Base-by-base conservation (phyloP, 2,113 vertebrate species). In the Piaya cayana region DNA sequence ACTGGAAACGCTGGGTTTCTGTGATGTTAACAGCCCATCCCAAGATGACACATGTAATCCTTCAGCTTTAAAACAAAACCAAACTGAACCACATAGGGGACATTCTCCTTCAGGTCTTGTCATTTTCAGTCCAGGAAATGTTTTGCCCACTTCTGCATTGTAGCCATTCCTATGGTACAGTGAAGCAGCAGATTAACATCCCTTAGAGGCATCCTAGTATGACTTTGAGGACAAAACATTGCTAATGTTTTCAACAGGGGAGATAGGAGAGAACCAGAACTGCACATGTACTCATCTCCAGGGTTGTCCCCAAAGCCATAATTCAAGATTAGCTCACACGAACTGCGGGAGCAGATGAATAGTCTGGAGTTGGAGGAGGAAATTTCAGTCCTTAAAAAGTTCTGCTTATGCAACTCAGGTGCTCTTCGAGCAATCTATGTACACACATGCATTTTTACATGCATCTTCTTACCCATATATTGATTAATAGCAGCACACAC, bases 21-120 rank as follows among this genome's bases (percentile, higher is more conserved):
- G 52, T 64, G 60, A 94, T 82, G 82, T 83, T 93, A 93, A 93
- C 80, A 95, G 77, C 37, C 59, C 47, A n/a, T 88, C 68, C 95
- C 72, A 68, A 92, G 88, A 75, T 60, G 80, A 86, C 86, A 95
- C 39, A 6, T 47, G 59, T 86, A 96, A 97, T 95, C 95, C 86
- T 93, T 23, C 34, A 55, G 86, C 88, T 67, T 67, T 74, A 70
- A 95, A 93, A 86, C 80, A 90, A 86, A 91, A 86, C 9, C 77
- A 81, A 86, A 77, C 23, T 5, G 30, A 88, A 70, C 29, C 68
- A 83, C 68, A 47, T 1, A 74, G 37, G 52, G 55, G 30, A 90
- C 3, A 0, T 42, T 62, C 72, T 86, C 72, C 42, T 92, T 53
- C 55, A 83, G 75, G 55, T 80, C 30, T 30, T 0, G 0, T 58